phyloP scores from a whole-genome alignment of 2,888 invertebrate species.

The Disparrhopalites patrizii region DNA sequence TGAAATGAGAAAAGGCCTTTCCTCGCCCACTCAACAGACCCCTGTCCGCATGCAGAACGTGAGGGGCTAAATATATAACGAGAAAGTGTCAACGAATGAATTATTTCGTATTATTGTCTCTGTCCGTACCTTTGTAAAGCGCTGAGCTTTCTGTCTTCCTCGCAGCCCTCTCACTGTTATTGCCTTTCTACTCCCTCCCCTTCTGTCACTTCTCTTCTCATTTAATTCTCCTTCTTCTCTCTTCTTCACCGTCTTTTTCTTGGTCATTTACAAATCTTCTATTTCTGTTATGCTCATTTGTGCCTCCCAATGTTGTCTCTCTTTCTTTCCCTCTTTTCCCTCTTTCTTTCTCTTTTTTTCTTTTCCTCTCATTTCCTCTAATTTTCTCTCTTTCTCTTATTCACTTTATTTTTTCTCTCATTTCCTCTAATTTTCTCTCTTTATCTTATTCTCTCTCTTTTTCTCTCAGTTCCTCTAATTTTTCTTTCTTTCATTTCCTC shows the following conservation, averaged over 20 bases:
- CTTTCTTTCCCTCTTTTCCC: neutral
- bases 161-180: too few species aligned
- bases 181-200: neutral
- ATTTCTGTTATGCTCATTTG: too few species aligned
- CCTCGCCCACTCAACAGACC: too few species aligned
- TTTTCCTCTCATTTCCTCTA: neutral
- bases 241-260: neutral
- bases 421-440: neutral
- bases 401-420: neutral
- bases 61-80: too few species aligned
- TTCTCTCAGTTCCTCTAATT: too few species aligned
- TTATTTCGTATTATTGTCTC: neutral
- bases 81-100: neutral
- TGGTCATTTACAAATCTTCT: neutral
- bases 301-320: too few species aligned
- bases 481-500: too few species aligned
- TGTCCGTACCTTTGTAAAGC: too few species aligned
- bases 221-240: neutral
- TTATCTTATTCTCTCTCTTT: neutral
- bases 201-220: neutral
- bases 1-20: neutral
- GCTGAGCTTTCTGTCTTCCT: too few species aligned
- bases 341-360: neutral
- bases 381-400: neutral
- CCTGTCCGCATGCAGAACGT: too few species aligned